Base-by-base conservation (phyloP, 2,113 vertebrate species). In the Brachionichthys hirsutus region DNA sequence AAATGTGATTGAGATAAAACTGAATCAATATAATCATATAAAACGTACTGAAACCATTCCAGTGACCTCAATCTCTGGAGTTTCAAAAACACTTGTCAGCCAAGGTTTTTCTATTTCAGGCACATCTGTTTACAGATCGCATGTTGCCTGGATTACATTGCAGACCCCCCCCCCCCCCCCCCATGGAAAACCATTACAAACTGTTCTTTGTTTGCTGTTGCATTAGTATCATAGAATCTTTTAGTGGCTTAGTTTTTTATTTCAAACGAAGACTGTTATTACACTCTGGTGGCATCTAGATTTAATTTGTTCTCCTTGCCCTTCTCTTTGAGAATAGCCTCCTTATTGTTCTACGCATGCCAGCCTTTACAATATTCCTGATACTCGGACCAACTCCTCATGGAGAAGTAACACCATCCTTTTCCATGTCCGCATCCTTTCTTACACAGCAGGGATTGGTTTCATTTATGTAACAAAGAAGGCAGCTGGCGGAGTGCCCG, bases 401-500 rank as follows among this genome's bases (percentile, higher is more conserved):
- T 81, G 78, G 72, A 70, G 65, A 65, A 67, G 53, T 78, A 85
- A 85, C 70, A 81, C 84, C 75, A 75, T 77, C 73, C 67, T 80
- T 86, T 81, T 89, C 62, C 75, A 70, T 84, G 86, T 85, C 75
- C 83, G 79, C 74, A 83, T 75, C 70, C 54, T 79, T 78, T 83
- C 67, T 49, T 65, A 69, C 80, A 89, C 82, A 78, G 73, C 69
- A 16, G 81, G 81, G 76, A 82, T 85, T 83, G 82, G 81, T 85
- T 87, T 87, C 74, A 85, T 89, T 85, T 81, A 82, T 84, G 78
- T 83, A 78, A 82, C 82, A 79, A 85, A 82, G 72, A 79, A 80
- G 70, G 67, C 70, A 72, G 57, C 70, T 88, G 83, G 83, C 82
- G 68, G 19, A 62, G 54, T 61, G 76, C 78, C 85, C 68, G 53